Base-by-base conservation (phyloP, 2,888 invertebrate genomes). In the Troides helena region DNA sequence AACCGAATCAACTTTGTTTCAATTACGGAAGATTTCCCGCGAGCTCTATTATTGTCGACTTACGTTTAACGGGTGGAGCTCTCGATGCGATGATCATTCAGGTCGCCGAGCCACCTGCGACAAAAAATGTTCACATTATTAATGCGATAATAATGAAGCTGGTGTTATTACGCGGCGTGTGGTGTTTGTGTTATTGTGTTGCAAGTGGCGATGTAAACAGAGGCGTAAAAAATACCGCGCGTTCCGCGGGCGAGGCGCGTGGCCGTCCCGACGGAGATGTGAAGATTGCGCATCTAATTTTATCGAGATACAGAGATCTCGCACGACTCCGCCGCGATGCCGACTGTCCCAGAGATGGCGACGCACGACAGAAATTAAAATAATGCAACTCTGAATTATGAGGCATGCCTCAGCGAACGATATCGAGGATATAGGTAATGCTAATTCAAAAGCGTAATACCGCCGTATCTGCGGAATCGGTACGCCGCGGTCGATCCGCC, bases 401-500 rank as follows among this genome's bases (percentile, higher is more conserved):
- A 83, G 79, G 72, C 84, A 82, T 85, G 82, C 79, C 72, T 76
- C 74, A 73, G 78, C 74, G 77, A 80, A 84, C 86, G 83, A 87
- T 86, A 89, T 86, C 84, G 81, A 77, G 83, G 87, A 88, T 89
- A 90, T 84, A 80, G 86, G 86, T 89, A 87, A 65, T 65, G 90
- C 90, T 92, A 92, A 92, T 91, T 91, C 90, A 88, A 90, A 87
- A 87, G 87, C 87, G 88, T 89, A 91, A 90, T 89, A 90, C 86
- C 84, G 81, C 81, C 84, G 87, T 90, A 89, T 87, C 76, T 71
- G 79, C 81, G 83, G 81, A 82, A 81, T 83, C 83, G 82, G 82
- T 81, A 81, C 83, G 83, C 79, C 85, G 73, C 84, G 85, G 85
- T 87, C 83, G 88, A 85, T 86, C 82, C 78, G 66, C 78, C 71